These are phyloP conservation scores for Drosophila virilis DNA, from an alignment of 1,140 invertebrate species.

Conservation along the genomic window DNA sequence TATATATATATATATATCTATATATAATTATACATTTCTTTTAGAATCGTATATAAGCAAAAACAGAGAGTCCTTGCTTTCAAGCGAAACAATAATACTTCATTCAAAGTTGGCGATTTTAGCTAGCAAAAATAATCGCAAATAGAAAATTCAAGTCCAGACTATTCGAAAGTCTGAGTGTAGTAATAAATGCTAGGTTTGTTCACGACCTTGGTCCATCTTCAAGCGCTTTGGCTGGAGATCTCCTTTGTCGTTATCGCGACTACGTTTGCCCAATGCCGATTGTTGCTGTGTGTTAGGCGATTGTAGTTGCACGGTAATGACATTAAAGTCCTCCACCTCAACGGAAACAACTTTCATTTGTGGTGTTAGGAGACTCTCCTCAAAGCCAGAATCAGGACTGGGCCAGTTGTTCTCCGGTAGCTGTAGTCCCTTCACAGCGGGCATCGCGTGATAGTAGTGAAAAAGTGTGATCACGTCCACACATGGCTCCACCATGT, in stretches of 20 bases:
- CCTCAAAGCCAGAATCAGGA: slow-evolving; percentile 58
- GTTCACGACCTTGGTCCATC: neutral
- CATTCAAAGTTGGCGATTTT: neutral
- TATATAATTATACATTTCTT: slow-evolving; percentile 8
- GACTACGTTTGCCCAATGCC: slow-evolving; percentile 16
- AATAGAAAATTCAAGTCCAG: neutral
- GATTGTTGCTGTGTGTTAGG: neutral
- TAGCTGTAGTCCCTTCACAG: neutral
- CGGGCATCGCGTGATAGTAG: slow-evolving; percentile 13
- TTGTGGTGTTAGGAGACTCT: slow-evolving; percentile 4
- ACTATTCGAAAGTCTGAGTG: slow-evolving; percentile 18
- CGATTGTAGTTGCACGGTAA: slow-evolving; percentile 37
- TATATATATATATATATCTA: slow-evolving; percentile 6
- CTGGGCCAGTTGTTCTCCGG: slow-evolving; percentile 23
- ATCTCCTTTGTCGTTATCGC: neutral
- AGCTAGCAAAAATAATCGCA: neutral
- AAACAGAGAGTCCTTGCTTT: slow-evolving; percentile 3
- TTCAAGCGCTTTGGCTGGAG: slow-evolving; percentile 3
- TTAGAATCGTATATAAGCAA: too few species aligned
- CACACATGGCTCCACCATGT: slow-evolving; percentile 32
- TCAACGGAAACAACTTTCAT: slow-evolving; percentile 7
- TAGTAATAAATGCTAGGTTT: slow-evolving; percentile 10
- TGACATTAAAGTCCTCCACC: slow-evolving; percentile 13
- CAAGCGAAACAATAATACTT: slow-evolving; percentile 2
- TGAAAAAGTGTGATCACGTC: slow-evolving; percentile 27